Conservation (phyloP, 37 sponge, comb jelly and placozoan species). For the Bolinopsis microptera region DNA sequence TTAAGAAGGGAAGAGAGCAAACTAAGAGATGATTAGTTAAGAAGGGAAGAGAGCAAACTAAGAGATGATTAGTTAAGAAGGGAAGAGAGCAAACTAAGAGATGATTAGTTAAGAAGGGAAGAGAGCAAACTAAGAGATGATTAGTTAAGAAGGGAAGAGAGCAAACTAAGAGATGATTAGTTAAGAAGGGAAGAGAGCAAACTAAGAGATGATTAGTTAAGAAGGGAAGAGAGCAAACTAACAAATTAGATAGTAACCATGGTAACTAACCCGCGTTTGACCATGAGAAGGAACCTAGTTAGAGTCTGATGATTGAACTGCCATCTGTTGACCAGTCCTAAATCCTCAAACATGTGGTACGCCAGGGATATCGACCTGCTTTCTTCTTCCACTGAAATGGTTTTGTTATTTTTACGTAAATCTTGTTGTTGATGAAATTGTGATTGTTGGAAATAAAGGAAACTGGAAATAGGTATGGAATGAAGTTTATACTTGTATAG, state of each 20-base stretch:
- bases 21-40: no score
- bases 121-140: no score
- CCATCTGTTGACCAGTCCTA: slow-evolving; percentile 74
- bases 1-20: background rate
- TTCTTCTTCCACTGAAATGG: slow-evolving; percentile 46
- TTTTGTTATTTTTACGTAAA: background rate
- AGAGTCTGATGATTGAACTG: slow-evolving; percentile 69
- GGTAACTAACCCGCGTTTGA: slow-evolving; percentile 70
- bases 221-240: background rate
- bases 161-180: no score
- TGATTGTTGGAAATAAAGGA: background rate
- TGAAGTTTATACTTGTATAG: background rate
- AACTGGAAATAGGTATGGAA: background rate
- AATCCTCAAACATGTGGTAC: slow-evolving; percentile 72
- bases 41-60: background rate
- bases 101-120: background rate
- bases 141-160: no score
- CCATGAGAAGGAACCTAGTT: slow-evolving; percentile 79
- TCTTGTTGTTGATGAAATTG: background rate
- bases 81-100: no score
- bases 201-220: background rate
- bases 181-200: background rate
- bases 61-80: background rate
- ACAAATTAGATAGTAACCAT: background rate
- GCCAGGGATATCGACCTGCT: slow-evolving; percentile 2